Evolutionary conservation across 2,113 vertebrate genomes (phyloP).

Genomic region (Siniperca knerii): DNA sequence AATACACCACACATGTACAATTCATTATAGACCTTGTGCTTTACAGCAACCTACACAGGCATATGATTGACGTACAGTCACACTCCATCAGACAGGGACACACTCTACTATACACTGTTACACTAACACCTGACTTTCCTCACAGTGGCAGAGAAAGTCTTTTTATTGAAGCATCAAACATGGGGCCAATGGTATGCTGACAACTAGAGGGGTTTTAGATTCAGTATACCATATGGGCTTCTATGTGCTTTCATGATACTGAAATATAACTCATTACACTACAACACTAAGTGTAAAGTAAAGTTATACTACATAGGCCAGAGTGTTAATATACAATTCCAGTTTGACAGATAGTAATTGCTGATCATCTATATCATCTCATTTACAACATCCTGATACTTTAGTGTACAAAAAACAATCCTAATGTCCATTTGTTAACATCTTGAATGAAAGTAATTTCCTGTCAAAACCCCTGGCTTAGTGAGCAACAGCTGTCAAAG

Average conservation of each 20-base stretch:
- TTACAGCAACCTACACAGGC: slow-evolving; percentile 15
- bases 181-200: slow-evolving; percentile 46
- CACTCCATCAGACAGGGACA: slow-evolving; percentile 54
- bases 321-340: neutral
- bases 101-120: slow-evolving; percentile 28
- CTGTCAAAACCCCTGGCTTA: slow-evolving; percentile 58
- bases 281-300: neutral
- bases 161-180: slow-evolving; percentile 61
- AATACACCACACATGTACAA: neutral
- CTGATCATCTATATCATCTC: neutral
- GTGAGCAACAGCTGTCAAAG: slow-evolving; percentile 66
- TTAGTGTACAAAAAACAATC: neutral
- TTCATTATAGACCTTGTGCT: slow-evolving; percentile 5
- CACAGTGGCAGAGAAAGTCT: slow-evolving; percentile 44
- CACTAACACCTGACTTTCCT: slow-evolving; percentile 58
- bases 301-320: neutral
- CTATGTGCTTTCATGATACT: slow-evolving; percentile 1
- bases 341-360: neutral
- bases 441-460: slow-evolving; percentile 45
- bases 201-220: slow-evolving; percentile 5
- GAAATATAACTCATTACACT: neutral
- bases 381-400: slow-evolving; percentile 29
- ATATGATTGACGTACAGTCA: slow-evolving; percentile 5
- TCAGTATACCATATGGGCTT: slow-evolving; percentile 31
- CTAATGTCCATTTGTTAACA: slow-evolving; percentile 7